Evolutionary conservation across 2,888 invertebrate genomes (phyloP).

Genomic region (Opisthograptis luteolata): DNA sequence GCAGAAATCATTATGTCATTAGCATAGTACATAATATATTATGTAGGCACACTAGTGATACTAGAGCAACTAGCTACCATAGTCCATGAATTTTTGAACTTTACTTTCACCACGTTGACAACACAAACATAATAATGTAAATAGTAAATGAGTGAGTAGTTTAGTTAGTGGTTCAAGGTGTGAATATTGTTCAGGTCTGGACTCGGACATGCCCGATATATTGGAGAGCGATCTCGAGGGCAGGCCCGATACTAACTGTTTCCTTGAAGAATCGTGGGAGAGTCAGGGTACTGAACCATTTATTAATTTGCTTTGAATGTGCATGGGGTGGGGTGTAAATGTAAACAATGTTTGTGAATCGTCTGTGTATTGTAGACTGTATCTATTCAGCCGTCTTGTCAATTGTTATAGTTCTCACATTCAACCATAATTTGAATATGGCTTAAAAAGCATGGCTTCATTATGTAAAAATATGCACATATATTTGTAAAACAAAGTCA

Average conservation of each 20-base stretch:
- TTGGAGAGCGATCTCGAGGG: slow-evolving; percentile 79
- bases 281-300: slow-evolving; percentile 70
- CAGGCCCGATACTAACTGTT: slow-evolving; percentile 80
- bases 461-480: slow-evolving; percentile 39
- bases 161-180: slow-evolving; percentile 39
- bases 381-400: slow-evolving; percentile 28
- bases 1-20: slow-evolving; percentile 17
- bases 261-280: slow-evolving; percentile 83
- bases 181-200: slow-evolving; percentile 78
- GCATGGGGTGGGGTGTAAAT: slow-evolving; percentile 66
- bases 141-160: slow-evolving; percentile 27
- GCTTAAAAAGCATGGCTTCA: slow-evolving; percentile 49
- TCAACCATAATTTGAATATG: slow-evolving; percentile 21
- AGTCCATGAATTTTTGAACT: slow-evolving; percentile 62
- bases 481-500: slow-evolving; percentile 28
- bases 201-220: slow-evolving; percentile 75
- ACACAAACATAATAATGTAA: too few species aligned
- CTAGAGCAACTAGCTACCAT: slow-evolving; percentile 11
- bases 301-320: slow-evolving; percentile 60
- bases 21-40: slow-evolving; percentile 11
- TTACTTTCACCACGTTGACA: slow-evolving; percentile 17
- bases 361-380: slow-evolving; percentile 21
- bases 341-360: slow-evolving; percentile 36
- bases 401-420: slow-evolving; percentile 33
- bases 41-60: slow-evolving; percentile 3